These are phyloP conservation scores for Opisthocomus hoazin DNA, from an alignment of 2,113 vertebrate species.

Conservation along the genomic window DNA sequence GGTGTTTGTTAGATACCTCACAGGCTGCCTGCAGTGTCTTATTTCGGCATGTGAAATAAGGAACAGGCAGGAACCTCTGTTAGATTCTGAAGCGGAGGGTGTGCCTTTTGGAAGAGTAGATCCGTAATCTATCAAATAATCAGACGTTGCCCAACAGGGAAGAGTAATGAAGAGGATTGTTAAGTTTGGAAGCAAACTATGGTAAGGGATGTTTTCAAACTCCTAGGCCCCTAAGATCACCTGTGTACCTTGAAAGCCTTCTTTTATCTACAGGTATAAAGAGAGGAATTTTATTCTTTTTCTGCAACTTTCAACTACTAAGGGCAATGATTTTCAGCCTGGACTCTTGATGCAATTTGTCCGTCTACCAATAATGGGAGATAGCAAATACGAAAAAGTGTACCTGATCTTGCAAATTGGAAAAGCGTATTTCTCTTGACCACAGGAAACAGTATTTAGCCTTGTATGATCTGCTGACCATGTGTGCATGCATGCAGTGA, in stretches of 20 bases:
- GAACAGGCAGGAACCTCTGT: not conserved
- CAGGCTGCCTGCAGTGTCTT: not conserved
- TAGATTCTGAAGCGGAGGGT: not conserved
- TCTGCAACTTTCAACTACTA: not conserved
- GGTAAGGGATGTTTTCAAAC: not conserved
- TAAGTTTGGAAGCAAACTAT: not conserved
- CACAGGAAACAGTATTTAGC: not conserved
- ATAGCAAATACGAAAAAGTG: not conserved
- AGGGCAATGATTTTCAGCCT: not conserved
- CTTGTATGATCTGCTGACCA: not conserved
- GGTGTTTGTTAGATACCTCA: not conserved
- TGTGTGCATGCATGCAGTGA: not conserved
- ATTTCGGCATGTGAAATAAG: slow-evolving; percentile 5
- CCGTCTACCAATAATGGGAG: not conserved
- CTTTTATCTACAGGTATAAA: not conserved
- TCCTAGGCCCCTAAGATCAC: not conserved
- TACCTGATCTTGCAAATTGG: not conserved
- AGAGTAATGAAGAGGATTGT: not conserved
- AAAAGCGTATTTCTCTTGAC: not conserved
- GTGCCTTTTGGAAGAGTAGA: not conserved
- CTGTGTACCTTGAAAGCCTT: not conserved
- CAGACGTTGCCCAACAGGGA: not conserved
- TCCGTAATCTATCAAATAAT: not conserved
- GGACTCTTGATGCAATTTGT: not conserved
- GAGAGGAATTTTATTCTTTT: not conserved